phyloP scores from a whole-genome alignment of 2,797 vertebrate species.

The Schizothorax lantsangensis region DNA sequence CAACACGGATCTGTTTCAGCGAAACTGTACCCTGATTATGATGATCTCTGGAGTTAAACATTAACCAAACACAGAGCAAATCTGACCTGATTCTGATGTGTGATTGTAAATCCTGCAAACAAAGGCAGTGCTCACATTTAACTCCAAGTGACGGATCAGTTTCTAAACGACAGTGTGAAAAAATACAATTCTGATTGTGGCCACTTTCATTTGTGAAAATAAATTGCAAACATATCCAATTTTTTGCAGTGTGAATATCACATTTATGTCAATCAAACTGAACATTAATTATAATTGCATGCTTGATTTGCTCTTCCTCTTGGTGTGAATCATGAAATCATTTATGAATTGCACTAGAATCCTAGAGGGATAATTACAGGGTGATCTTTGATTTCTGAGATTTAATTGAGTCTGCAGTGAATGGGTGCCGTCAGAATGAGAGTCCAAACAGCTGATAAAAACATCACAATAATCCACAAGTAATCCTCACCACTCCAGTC shows the following conservation, averaged over 20 bases:
- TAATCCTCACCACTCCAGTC: neutral
- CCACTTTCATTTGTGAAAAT: neutral
- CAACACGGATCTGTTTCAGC: neutral
- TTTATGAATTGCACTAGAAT: neutral
- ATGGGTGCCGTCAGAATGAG: neutral
- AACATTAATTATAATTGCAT: neutral
- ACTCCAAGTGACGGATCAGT: neutral
- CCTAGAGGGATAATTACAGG: neutral
- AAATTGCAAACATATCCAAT: neutral
- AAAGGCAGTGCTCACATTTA: neutral
- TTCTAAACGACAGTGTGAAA: neutral
- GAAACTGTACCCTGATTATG: neutral
- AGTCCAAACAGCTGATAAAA: neutral
- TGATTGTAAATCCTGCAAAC: neutral
- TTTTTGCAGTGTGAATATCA: neutral
- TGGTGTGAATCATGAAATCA: neutral
- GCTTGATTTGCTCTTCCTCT: neutral
- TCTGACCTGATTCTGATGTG: neutral
- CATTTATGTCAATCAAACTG: neutral
- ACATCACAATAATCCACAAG: neutral
- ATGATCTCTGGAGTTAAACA: slow-evolving; percentile 16
- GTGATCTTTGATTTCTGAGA: neutral
- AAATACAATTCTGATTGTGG: neutral
- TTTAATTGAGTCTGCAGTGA: neutral
- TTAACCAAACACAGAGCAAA: neutral